A percentile compares a stretch with the other conserved stretches of the same genome.
These are phyloP conservation scores for Gasterosteus aculeatus DNA, from an alignment of 2,113 vertebrate species.

Conservation along the genomic window DNA sequence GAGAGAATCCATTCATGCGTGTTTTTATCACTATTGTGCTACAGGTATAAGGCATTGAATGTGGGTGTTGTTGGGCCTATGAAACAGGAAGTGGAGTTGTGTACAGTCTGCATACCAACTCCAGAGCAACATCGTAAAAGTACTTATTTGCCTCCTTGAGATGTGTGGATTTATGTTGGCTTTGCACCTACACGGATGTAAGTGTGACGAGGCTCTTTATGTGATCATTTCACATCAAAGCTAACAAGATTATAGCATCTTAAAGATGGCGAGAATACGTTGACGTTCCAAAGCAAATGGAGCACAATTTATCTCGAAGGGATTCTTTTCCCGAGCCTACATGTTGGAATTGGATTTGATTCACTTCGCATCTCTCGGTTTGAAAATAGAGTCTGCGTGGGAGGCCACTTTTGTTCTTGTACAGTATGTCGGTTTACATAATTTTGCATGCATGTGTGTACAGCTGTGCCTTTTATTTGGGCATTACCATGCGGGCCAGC, in stretches of 20 bases:
- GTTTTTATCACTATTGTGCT: not conserved
- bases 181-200: slow-evolving; percentile 2
- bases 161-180: too few species aligned
- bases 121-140: too few species aligned
- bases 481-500: slow-evolving; percentile 76
- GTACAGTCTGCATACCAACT: not conserved
- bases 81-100: slow-evolving; percentile 1
- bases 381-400: slow-evolving; percentile 59
- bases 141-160: not conserved
- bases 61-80: not conserved
- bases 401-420: slow-evolving; percentile 43
- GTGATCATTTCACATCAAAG: slow-evolving; percentile 2
- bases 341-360: slow-evolving; percentile 26
- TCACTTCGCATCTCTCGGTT: slow-evolving; percentile 27
- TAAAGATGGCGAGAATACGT: slow-evolving; percentile 27
- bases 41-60: not conserved
- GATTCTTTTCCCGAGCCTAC: slow-evolving; percentile 51
- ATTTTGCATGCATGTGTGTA: slow-evolving; percentile 16
- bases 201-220: slow-evolving; percentile 1
- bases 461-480: slow-evolving; percentile 2
- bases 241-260: slow-evolving; percentile 20
- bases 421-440: slow-evolving; percentile 30
- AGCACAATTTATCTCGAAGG: slow-evolving; percentile 21
- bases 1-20: not conserved
- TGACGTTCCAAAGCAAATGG: not conserved